Evolutionary conservation across 2,797 vertebrate species (phyloP), one percentile per base, ranked within the genome.

Genomic region (Buceros bicornis): DNA sequence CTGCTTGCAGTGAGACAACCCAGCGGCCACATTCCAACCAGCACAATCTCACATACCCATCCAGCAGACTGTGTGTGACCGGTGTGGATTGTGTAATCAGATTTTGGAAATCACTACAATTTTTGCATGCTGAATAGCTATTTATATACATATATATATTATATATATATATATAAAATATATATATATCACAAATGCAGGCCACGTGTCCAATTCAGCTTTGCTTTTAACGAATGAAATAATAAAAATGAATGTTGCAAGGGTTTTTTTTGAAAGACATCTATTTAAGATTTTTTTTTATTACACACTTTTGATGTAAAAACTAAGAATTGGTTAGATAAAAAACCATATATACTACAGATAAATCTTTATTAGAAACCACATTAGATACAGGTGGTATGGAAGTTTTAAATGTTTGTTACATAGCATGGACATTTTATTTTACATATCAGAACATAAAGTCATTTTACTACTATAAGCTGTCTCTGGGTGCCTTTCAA

Each of bases 111-210:
- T 98, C 98, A 97, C 98, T 98, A 98, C 97, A 91, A 93, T 89
- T 95, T 97, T 98, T 98, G 98, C 98, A 98, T 98, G 98, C 98
- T 82, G 79, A 98, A 98, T 98, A 98, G 97, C 97, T 98, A 98
- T 98, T 98, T 98, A 98, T 98, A 97, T 97, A 96, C 96, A 98
- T 98, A 97, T 98, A 96, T 97, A 72, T 72, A 56, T 93, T 96
- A 70, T 94, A 93, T 96, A 96, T 96, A 93, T 86, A 82, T 85
- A 96, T 89, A 96, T 94, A 72, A 96, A 84, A 95, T n/a, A 92
- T 93, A 96, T 97, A 95, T 97, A 92, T 97, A 95, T 98, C 98
- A 98, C 98, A 98, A 98, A 98, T 95, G 98, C 98, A 97, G 98
- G 98, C 98, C 98, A 98, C 98, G 79, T 97, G 96, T 98, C 96